A percentile compares a stretch with the other conserved stretches of the same genome.
Conservation (phyloP, 2,888 invertebrate genomes). For the Syritta pipiens region DNA sequence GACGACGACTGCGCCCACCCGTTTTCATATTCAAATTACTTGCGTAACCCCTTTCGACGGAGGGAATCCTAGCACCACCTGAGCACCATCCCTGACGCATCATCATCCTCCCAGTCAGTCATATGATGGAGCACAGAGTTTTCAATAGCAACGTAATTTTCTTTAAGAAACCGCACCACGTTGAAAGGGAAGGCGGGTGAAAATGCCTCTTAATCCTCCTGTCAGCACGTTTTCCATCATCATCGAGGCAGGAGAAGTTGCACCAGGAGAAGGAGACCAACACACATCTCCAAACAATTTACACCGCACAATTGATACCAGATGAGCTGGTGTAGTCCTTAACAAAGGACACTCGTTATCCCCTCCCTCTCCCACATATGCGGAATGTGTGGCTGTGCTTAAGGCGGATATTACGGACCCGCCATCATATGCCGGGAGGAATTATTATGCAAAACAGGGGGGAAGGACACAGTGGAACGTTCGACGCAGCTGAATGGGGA, state of each 20-base stretch:
- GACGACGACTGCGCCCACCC: neutral
- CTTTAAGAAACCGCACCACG: no score
- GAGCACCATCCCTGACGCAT: neutral
- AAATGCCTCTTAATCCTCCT: slow-evolving; percentile 52
- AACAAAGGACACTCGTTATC: slow-evolving; percentile 66
- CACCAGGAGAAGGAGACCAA: neutral
- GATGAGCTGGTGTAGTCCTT: slow-evolving; percentile 62
- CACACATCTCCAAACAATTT: slow-evolving; percentile 39
- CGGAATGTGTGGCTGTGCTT: slow-evolving; percentile 34
- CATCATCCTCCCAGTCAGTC: neutral
- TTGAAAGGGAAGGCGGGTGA: neutral
- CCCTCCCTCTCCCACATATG: slow-evolving; percentile 48
- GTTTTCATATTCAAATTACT: slow-evolving; percentile 43
- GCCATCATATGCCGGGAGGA: slow-evolving; percentile 39
- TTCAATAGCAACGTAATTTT: slow-evolving; percentile 42
- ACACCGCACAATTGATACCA: slow-evolving; percentile 65
- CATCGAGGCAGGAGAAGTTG: neutral
- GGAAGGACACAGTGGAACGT: neutral
- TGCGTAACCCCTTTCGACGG: slow-evolving; percentile 10
- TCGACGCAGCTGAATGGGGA: slow-evolving; percentile 2
- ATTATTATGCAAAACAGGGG: slow-evolving; percentile 59
- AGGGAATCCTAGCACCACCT: neutral
- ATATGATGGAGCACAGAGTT: neutral
- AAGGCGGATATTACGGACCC: slow-evolving; percentile 34
- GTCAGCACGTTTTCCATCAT: slow-evolving; percentile 60